These are phyloP conservation scores for Lepidocyrtinus sp. DNA, from an alignment of 2,888 invertebrate genomes.

Conservation along the genomic window DNA sequence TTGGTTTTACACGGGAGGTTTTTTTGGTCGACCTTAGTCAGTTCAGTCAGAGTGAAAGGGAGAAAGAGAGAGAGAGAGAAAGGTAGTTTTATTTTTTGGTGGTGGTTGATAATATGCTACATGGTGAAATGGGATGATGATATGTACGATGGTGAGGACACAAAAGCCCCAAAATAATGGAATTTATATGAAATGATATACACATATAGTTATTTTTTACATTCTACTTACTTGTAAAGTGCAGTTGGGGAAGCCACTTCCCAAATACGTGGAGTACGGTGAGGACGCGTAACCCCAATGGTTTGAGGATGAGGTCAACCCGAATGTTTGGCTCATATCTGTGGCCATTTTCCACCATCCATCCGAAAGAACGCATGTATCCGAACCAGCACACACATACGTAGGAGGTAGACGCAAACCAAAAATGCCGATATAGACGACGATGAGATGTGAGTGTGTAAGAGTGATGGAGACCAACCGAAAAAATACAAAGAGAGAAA, in stretches of 20 bases:
- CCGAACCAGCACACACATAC: not conserved
- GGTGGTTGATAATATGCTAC: constrained; percentile 22
- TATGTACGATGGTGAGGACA: not conserved
- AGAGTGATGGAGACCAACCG: not conserved
- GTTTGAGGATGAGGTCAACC: constrained; percentile 86
- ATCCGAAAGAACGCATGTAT: constrained; percentile 19
- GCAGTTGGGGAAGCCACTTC: constrained; percentile 77
- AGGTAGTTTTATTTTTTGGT: constrained; percentile 55
- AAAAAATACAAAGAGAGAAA: not conserved
- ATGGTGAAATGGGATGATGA: not conserved
- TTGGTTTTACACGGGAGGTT: constrained; percentile 59
- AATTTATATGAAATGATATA: not conserved
- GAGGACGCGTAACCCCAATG: constrained; percentile 91
- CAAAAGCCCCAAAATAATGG: too few species aligned
- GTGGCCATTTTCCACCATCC: constrained; percentile 70
- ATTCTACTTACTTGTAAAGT: constrained; percentile 67
- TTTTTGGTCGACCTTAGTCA: constrained; percentile 55
- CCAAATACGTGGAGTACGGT: constrained; percentile 89
- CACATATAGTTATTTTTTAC: constrained; percentile 9
- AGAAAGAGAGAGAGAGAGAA: not conserved
- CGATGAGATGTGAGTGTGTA: not conserved
- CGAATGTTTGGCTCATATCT: constrained; percentile 89
- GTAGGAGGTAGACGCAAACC: not conserved
- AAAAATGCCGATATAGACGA: not conserved
- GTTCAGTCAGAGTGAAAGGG: not conserved